Conservation (phyloP, 2,113 vertebrate genomes). For the Jacana jacana region DNA sequence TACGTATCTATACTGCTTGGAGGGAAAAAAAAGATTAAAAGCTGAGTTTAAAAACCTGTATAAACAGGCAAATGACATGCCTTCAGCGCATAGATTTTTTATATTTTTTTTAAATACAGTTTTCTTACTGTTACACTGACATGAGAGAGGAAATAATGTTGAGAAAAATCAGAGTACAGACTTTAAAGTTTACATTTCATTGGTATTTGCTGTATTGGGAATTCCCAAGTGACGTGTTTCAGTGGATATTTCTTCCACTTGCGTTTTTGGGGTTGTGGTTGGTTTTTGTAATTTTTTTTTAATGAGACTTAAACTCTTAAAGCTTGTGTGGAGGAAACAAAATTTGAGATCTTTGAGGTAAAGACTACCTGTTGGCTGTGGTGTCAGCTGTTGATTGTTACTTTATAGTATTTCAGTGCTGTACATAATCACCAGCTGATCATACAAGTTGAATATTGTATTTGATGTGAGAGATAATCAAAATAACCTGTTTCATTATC, state of each 20-base stretch:
- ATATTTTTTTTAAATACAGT: neutral
- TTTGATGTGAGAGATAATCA: neutral
- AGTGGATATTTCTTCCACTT: neutral
- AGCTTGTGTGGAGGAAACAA: neutral
- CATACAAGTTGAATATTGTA: neutral
- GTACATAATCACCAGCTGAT: rapidly evolving
- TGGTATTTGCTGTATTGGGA: neutral
- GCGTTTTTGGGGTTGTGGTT: neutral
- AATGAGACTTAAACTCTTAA: neutral
- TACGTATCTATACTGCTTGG: rapidly evolving
- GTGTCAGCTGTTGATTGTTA: neutral
- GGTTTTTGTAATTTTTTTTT: neutral
- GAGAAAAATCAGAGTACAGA: neutral
- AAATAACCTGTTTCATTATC: neutral
- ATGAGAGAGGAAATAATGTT: rapidly evolving
- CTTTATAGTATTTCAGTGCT: neutral
- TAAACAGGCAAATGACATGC: no score
- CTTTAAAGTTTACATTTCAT: neutral
- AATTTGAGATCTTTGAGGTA: neutral
- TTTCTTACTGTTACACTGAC: neutral
- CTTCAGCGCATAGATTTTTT: neutral
- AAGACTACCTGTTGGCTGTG: neutral
- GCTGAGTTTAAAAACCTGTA: neutral
- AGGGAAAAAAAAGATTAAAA: neutral
- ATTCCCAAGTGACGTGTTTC: neutral